Evolutionary conservation across 2,113 vertebrate species (phyloP).

Genomic region (Hyla sarda): DNA sequence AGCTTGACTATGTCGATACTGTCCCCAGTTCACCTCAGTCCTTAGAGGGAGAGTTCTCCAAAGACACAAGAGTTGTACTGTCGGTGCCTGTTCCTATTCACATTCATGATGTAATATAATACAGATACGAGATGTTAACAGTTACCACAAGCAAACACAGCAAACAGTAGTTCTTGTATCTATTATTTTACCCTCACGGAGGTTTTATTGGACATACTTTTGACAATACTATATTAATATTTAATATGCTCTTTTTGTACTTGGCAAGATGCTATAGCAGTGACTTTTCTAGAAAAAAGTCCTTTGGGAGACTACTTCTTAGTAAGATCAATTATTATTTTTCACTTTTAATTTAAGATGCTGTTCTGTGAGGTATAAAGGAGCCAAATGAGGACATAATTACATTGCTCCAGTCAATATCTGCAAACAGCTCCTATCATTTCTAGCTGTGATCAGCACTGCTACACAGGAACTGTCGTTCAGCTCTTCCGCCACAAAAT

Average conservation of each 20-base stretch:
- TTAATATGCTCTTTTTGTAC: constrained; percentile 50
- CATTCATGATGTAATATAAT: constrained; percentile 37
- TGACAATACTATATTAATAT: constrained; percentile 55
- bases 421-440: constrained; percentile 65
- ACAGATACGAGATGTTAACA: constrained; percentile 31
- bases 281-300: constrained; percentile 44
- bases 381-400: constrained; percentile 73
- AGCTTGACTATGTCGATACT: not conserved
- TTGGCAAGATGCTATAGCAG: constrained; percentile 28
- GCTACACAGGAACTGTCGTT: constrained; percentile 71
- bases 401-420: constrained; percentile 73
- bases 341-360: constrained; percentile 55
- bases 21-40: constrained; percentile 26
- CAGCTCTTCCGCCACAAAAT: constrained; percentile 72
- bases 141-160: not conserved
- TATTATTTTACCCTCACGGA: constrained; percentile 40
- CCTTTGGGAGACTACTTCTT: constrained; percentile 47
- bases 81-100: not conserved
- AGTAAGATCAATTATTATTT: constrained; percentile 58
- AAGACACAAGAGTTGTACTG: not conserved
- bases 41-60: not conserved
- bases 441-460: constrained; percentile 73
- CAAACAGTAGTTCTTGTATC: constrained; percentile 12
- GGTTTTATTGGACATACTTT: constrained; percentile 46
- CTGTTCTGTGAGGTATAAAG: constrained; percentile 48